phyloP scores from a whole-genome alignment of 2,797 vertebrate species.

The Trematomus bernacchii region DNA sequence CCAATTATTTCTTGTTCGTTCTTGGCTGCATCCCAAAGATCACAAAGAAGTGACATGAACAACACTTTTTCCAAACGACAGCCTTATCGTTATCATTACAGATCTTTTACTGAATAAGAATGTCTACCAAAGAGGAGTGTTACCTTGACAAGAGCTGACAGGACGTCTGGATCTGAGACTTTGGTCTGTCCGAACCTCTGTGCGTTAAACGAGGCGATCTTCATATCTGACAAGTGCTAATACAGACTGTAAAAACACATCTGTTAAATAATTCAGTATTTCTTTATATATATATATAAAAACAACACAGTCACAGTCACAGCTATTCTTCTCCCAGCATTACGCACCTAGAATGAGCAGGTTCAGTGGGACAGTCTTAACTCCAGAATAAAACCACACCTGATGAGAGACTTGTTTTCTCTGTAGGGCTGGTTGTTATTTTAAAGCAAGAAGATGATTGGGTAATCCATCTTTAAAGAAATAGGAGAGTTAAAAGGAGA shows the following conservation, averaged over 20 bases:
- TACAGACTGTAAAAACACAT: background rate
- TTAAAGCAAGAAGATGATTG: slow-evolving; percentile 24
- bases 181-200: slow-evolving; percentile 74
- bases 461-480: background rate
- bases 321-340: background rate
- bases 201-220: slow-evolving; percentile 68
- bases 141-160: slow-evolving; percentile 75
- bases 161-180: slow-evolving; percentile 60
- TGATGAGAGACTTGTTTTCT: background rate
- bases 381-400: slow-evolving; percentile 22
- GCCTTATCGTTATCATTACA: background rate
- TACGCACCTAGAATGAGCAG: background rate
- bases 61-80: background rate
- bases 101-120: background rate
- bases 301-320: background rate
- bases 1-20: background rate
- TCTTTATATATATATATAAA: background rate
- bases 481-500: background rate
- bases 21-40: slow-evolving; percentile 17
- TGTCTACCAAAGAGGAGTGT: background rate
- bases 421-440: slow-evolving; percentile 20
- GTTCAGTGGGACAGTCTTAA: background rate
- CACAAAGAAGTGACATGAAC: background rate
- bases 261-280: background rate
- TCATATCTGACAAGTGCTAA: slow-evolving; percentile 55